Evolutionary conservation across 1,140 invertebrate species (phyloP), one percentile per base, ranked within the genome.

Genomic region (Muscidifurax raptorellus): DNA sequence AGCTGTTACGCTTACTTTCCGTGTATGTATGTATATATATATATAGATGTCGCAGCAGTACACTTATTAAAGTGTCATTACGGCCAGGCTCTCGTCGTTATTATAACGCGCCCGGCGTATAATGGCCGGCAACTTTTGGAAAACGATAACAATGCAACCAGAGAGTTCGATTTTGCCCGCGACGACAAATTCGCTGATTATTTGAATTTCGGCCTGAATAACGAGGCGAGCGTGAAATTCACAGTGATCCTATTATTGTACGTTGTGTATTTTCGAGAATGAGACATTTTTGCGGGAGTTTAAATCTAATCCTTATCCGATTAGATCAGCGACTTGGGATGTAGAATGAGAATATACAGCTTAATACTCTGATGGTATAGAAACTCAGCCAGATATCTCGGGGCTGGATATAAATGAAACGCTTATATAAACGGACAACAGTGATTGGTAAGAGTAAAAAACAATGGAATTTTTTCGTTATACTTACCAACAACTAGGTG

Each of bases 51-150:
- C 5, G 44, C 12, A 47, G 44, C 44, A 10, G 36, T 32, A 15
- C 22, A 69, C n/a, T 71, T 80, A 71, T 47, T 40, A 80, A 80
- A 80, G 36, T 28, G n/a, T 28, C 66, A 71, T 80, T 80, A 80
- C n/a, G 13, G 32, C 30, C 12, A 9, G 64, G 64, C 25, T 40
- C 25, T 40, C 27, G 27, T 13, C 30, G 64, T 80, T 32, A 67
- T 67, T 80, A 69, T 66, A 36, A 80, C 69, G 15, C 64, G 5
- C 22, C 22, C 32, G 72, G 30, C 27, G n/a, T 75, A 44, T n/a
- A 75, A 75, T 30, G 28, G 25, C 47, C 75, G 28, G 25, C 6
- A 77, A 77, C 47, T 32, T 59, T 64, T 59, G 36, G n/a, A 59
- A 59, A 77, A 77, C 30, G 27, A 75, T 75, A 75, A 47, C 30